Conservation (phyloP, 2,888 invertebrate species). For the Morinoia aosen region DNA sequence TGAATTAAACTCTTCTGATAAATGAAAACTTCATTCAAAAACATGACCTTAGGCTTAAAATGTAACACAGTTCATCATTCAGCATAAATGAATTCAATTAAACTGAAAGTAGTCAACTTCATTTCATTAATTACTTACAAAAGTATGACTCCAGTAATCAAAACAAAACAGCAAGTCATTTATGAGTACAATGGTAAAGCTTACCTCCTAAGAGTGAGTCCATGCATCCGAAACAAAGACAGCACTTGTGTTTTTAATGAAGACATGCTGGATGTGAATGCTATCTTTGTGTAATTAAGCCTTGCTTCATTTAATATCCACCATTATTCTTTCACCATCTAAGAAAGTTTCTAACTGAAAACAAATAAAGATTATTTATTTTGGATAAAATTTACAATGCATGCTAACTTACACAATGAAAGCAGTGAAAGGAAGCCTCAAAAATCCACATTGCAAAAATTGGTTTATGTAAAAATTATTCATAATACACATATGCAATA, state of each 20-base stretch:
- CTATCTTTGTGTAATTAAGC: too few relatives aligned
- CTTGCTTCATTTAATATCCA: background rate
- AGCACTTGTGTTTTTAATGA: background rate
- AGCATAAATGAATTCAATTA: background rate
- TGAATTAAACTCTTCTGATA: too few relatives aligned
- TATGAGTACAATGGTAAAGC: background rate
- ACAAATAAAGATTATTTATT: too few relatives aligned
- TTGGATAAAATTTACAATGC: too few relatives aligned
- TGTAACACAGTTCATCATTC: background rate
- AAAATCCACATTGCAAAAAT: too few relatives aligned
- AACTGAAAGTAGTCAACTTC: background rate
- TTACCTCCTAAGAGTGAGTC: constrained; percentile 34
- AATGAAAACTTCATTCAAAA: too few relatives aligned
- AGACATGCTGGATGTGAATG: background rate
- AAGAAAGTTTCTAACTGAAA: too few relatives aligned
- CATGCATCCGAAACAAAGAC: constrained; percentile 10
- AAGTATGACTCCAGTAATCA: background rate
- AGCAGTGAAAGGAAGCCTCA: too few relatives aligned
- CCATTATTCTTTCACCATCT: background rate
- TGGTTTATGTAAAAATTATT: too few relatives aligned
- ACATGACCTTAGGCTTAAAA: background rate
- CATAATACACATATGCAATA: too few relatives aligned
- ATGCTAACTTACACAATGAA: too few relatives aligned
- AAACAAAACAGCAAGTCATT: background rate
- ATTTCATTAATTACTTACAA: background rate